A percentile compares a stretch with the other conserved stretches of the same genome.
phyloP scores from a whole-genome alignment of 2,113 vertebrate genomes.

The Pao palembangensis region DNA sequence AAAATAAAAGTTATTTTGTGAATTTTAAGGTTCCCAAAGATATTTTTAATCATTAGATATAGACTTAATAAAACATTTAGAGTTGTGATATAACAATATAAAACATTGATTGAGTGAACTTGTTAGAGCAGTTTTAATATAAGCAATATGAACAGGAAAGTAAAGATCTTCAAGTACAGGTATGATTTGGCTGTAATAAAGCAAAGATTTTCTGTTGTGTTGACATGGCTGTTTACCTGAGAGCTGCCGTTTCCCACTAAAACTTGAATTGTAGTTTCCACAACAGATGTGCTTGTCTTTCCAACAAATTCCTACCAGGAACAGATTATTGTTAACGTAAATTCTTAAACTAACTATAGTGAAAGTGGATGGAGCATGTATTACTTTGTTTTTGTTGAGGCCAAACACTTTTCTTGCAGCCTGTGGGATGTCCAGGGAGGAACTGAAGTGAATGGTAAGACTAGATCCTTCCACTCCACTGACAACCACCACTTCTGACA shows the following conservation, averaged over 20 bases:
- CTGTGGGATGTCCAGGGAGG: constrained; percentile 80
- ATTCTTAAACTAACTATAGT: neutral
- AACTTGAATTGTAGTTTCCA: constrained; percentile 80
- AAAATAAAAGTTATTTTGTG: neutral
- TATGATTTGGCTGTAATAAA: no score
- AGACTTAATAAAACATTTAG: no score
- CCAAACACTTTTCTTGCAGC: constrained; percentile 77
- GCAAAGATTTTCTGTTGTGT: no score
- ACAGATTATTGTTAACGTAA: constrained; percentile 26
- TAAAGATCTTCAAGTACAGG: no score
- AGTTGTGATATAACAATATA: no score
- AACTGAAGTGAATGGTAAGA: constrained; percentile 84
- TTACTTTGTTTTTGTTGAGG: constrained; percentile 80
- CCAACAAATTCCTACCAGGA: constrained; percentile 74
- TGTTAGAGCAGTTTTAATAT: no score
- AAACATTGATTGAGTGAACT: no score
- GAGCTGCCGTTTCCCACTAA: constrained; percentile 80
- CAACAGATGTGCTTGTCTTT: constrained; percentile 79
- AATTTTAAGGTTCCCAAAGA: neutral
- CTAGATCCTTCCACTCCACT: constrained; percentile 76
- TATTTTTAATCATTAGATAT: no score
- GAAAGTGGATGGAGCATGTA: constrained; percentile 17
- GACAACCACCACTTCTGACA: constrained; percentile 74
- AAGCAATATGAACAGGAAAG: no score
- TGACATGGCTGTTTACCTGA: constrained; percentile 75